Percentiles rank a stretch among this genome's conserved stretches.
These are phyloP conservation scores for Metaphire vulgaris DNA, from an alignment of 1,140 invertebrate genomes.

Conservation along the genomic window DNA sequence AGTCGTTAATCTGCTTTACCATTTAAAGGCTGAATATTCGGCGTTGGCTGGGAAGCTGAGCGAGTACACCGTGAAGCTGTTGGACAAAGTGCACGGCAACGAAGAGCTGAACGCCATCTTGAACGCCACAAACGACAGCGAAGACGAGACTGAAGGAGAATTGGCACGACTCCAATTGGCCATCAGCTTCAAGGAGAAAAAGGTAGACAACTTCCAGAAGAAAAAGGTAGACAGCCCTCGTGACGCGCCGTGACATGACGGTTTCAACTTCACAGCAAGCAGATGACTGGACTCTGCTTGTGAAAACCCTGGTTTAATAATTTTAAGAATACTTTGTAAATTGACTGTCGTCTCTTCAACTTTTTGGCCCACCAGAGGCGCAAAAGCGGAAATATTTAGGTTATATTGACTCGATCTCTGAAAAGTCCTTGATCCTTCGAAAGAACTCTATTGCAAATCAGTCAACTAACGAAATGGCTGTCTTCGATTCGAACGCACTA, in stretches of 20 bases:
- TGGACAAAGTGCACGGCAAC: conserved; percentile 48
- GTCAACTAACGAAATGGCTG: no score
- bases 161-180: conserved; percentile 44
- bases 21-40: conserved; percentile 54
- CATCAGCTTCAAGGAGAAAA: conserved; percentile 49
- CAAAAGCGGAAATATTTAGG: not conserved
- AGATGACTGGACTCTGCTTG: no score
- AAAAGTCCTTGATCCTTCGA: not conserved
- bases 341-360: no score
- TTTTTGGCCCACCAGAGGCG: not conserved
- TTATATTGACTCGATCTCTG: not conserved
- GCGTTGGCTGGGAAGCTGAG: conserved; percentile 56
- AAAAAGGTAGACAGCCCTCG: no score
- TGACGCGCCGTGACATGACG: no score
- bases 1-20: no score
- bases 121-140: conserved; percentile 42
- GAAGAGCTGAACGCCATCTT: conserved; percentile 49
- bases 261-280: no score
- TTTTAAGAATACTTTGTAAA: no score
- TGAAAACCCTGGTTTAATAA: no score
- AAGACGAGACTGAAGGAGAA: conserved; percentile 47
- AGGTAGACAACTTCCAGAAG: no score
- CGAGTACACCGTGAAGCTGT: conserved; percentile 44
- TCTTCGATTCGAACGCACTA: no score
- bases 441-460: no score